Percentiles rank a stretch among this genome's conserved stretches.
Conservation (phyloP, 1,140 invertebrate species). For the Ips nitidus region DNA sequence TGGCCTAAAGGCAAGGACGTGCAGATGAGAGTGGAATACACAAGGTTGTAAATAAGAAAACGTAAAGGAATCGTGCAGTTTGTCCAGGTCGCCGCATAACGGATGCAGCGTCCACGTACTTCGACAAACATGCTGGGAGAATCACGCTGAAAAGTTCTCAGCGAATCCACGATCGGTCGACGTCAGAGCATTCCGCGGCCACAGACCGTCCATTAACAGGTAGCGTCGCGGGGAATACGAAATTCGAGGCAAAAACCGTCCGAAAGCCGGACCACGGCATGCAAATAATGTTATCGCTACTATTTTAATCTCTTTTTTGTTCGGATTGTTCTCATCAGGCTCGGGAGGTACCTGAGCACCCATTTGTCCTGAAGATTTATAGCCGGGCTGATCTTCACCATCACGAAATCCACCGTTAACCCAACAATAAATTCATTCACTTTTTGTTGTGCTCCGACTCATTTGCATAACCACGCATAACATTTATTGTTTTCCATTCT, state of each 20-base stretch:
- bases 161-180: conserved; percentile 44
- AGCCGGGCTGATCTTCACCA: conserved; percentile 8
- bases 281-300: conserved; percentile 36
- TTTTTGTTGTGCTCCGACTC: conserved; percentile 18
- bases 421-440: conserved; percentile 32
- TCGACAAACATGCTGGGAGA: conserved; percentile 46
- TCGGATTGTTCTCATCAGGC: conserved; percentile 32
- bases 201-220: conserved; percentile 41
- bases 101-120: conserved; percentile 46
- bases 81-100: conserved; percentile 37
- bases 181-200: conserved; percentile 44
- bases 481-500: conserved; percentile 12
- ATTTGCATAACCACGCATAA: conserved; percentile 22
- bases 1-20: not conserved
- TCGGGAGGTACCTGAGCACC: conserved; percentile 26
- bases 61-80: conserved; percentile 20
- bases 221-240: conserved; percentile 42
- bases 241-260: conserved; percentile 40
- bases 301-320: conserved; percentile 35
- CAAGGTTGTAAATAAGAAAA: not conserved
- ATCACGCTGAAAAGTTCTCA: conserved; percentile 44
- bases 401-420: conserved; percentile 31
- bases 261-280: conserved; percentile 33
- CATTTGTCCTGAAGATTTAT: conserved; percentile 35
- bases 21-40: not conserved